A percentile compares a stretch with the other conserved stretches of the same genome.
Evolutionary conservation across 2,113 vertebrate genomes (phyloP).

Genomic region (Hoplias malabaricus): DNA sequence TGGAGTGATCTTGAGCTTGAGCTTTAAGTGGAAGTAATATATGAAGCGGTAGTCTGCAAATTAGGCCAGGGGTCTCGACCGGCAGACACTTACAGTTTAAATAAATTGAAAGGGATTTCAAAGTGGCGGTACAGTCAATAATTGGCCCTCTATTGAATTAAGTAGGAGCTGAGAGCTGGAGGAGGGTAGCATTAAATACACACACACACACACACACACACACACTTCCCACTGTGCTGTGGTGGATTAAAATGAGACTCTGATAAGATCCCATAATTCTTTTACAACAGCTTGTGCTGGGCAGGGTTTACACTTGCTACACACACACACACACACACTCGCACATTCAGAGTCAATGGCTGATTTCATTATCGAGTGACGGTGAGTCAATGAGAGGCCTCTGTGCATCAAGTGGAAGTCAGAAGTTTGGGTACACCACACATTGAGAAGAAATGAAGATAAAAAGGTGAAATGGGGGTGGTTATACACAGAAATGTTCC

Average conservation of each 20-base stretch:
- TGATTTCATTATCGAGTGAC: conserved; percentile 44
- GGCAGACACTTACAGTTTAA: conserved; percentile 36
- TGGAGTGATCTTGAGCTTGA: conserved; percentile 21
- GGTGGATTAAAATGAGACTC: conserved; percentile 52
- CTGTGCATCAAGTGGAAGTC: no score
- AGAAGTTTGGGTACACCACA: no score
- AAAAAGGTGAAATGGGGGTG: no score
- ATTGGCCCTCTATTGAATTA: conserved; percentile 72
- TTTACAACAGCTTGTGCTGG: background rate
- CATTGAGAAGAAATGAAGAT: no score
- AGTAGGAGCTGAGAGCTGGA: conserved; percentile 59
- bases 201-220: conserved; percentile 15
- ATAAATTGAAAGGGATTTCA: conserved; percentile 59
- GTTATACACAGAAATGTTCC: no score
- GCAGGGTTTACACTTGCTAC: background rate
- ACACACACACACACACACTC: background rate
- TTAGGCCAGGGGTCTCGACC: conserved; percentile 40
- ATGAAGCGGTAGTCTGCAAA: conserved; percentile 29
- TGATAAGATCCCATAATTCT: conserved; percentile 59
- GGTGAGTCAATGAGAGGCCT: conserved; percentile 32
- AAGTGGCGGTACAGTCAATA: conserved; percentile 65
- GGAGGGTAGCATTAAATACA: conserved; percentile 49
- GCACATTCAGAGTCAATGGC: conserved; percentile 24
- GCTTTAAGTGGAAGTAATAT: conserved; percentile 38
- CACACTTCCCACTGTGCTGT: conserved; percentile 54